A percentile compares a stretch with the other conserved stretches of the same genome.
These are phyloP conservation scores for Lepidochitona cinerea DNA, from an alignment of 2,888 invertebrate genomes.

Conservation along the genomic window DNA sequence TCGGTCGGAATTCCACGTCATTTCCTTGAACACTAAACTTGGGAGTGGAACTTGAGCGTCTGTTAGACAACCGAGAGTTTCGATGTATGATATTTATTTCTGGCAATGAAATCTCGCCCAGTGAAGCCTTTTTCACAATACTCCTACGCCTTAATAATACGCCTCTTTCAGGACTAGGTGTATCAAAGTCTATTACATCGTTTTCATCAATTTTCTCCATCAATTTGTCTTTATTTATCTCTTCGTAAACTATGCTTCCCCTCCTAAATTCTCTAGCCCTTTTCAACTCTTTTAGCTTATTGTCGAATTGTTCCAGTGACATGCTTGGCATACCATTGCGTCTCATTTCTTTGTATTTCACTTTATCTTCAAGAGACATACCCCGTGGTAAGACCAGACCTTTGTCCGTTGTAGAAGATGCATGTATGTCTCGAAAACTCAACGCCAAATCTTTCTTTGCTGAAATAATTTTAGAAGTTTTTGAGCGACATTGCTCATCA, in stretches of 20 bases:
- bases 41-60: background rate
- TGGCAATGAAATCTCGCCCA: too few relatives aligned
- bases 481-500: background rate
- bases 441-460: background rate
- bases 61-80: too few relatives aligned
- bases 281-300: background rate
- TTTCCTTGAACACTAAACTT: background rate
- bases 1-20: background rate
- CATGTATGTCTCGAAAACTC: background rate
- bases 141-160: background rate
- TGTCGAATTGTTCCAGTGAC: constrained; percentile 17
- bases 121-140: background rate
- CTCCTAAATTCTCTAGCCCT: background rate
- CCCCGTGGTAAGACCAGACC: constrained; percentile 9
- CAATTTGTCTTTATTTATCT: too few relatives aligned
- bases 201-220: too few relatives aligned
- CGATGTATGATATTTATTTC: too few relatives aligned
- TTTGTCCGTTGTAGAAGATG: background rate
- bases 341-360: background rate
- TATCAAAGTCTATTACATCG: too few relatives aligned
- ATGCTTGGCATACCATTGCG: constrained; percentile 4
- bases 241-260: background rate
- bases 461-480: constrained; percentile 4
- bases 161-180: too few relatives aligned
- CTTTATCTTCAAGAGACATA: constrained; percentile 1